Percentiles rank a stretch among this genome's conserved stretches.
These are phyloP conservation scores for Pyralis farinalis DNA, from an alignment of 2,888 invertebrate species.

Conservation along the genomic window DNA sequence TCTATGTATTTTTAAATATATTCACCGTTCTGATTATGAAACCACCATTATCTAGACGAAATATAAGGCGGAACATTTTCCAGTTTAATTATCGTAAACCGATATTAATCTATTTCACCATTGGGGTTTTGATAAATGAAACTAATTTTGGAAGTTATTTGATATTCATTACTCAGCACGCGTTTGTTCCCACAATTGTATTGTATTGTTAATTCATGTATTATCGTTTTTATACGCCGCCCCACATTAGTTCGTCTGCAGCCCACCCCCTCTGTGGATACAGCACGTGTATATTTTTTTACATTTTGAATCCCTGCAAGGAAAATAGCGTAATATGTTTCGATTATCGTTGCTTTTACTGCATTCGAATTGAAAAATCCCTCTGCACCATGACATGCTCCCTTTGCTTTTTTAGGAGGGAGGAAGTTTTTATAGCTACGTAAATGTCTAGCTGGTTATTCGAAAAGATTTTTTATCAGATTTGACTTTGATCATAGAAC, in stretches of 20 bases:
- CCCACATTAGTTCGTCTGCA: constrained; percentile 1
- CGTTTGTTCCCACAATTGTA: not conserved
- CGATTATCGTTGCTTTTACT: constrained; percentile 51
- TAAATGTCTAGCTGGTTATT: not conserved
- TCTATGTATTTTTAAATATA: no score
- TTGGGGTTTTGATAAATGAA: not conserved
- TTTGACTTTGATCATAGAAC: no score
- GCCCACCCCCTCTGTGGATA: constrained; percentile 1
- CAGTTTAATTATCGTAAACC: not conserved
- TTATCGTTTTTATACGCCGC: constrained; percentile 10
- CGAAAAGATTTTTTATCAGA: no score
- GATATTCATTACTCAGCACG: constrained; percentile 8
- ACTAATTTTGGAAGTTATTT: not conserved
- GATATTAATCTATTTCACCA: not conserved
- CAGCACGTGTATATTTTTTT: constrained; percentile 26
- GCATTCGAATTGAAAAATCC: constrained; percentile 56
- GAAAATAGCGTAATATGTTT: constrained; percentile 54
- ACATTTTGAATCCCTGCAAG: constrained; percentile 38
- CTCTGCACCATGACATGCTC: constrained; percentile 13
- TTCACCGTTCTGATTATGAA: no score
- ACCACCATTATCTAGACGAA: no score
- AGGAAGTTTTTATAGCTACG: constrained; percentile 2
- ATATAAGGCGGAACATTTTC: no score
- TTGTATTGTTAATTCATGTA: not conserved
- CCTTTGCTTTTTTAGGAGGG: constrained; percentile 3